phyloP scores from a whole-genome alignment of 2,797 vertebrate species.

The Luscinia luscinia region DNA sequence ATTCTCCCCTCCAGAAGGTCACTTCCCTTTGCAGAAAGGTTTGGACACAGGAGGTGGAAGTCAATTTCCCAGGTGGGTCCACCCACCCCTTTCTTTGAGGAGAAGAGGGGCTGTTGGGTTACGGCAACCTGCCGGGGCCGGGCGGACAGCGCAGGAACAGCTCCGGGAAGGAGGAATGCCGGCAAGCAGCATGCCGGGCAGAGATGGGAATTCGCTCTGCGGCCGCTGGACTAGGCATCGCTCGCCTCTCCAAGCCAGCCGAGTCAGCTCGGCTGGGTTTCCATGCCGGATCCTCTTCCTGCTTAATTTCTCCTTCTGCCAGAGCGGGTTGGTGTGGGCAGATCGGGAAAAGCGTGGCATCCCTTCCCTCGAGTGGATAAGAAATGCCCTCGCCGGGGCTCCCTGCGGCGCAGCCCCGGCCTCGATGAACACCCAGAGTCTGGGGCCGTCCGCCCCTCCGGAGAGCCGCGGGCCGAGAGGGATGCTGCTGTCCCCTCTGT shows the following conservation, averaged over 20 bases:
- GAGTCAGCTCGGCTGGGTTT: neutral
- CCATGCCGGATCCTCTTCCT: neutral
- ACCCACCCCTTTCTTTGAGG: neutral
- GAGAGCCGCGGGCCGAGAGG: neutral
- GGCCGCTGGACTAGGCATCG: neutral
- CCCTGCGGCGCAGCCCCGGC: too few relatives aligned
- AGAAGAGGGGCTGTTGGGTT: neutral
- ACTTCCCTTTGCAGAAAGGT: conserved; percentile 1
- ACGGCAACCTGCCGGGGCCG: neutral
- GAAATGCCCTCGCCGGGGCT: neutral
- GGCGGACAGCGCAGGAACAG: neutral
- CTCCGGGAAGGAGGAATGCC: neutral
- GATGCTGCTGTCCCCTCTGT: neutral
- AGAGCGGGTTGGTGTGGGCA: neutral
- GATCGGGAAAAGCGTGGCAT: neutral
- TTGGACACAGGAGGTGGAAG: neutral
- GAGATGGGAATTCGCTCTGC: neutral
- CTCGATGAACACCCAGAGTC: neutral
- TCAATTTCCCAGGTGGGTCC: neutral
- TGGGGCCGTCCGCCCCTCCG: neutral
- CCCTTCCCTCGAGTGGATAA: neutral
- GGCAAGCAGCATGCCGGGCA: neutral
- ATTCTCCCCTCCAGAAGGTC: neutral
- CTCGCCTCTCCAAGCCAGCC: neutral
- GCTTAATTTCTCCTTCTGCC: neutral